These are phyloP conservation scores for Melanitta fusca DNA, from an alignment of 2,797 vertebrate genomes.

Conservation along the genomic window DNA sequence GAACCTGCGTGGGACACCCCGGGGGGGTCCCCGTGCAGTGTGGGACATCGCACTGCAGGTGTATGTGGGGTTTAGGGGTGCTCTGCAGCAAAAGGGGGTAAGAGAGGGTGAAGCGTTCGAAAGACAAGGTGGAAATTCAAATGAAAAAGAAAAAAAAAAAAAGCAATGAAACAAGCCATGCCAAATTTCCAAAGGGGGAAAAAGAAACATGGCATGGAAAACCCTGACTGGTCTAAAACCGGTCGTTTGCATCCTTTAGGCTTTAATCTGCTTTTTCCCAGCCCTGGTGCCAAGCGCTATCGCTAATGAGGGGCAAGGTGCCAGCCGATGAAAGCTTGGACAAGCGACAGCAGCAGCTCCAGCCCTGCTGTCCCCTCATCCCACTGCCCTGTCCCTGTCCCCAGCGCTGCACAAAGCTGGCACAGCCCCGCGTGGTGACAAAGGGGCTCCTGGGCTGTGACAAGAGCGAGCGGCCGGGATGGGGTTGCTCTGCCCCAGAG, in stretches of 20 bases:
- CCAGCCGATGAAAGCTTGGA: rapidly evolving
- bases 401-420: not conserved
- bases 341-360: not conserved
- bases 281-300: not conserved
- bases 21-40: too few relatives aligned
- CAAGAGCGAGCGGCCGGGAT: rapidly evolving
- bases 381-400: not conserved
- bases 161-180: not conserved
- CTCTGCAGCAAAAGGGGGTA: not conserved
- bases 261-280: not conserved
- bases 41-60: too few relatives aligned
- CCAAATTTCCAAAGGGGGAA: not conserved
- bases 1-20: too few relatives aligned
- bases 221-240: rapidly evolving
- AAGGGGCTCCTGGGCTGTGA: not conserved
- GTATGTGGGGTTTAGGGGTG: not conserved
- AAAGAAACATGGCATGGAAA: not conserved
- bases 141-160: not conserved
- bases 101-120: not conserved
- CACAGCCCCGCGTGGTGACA: not conserved
- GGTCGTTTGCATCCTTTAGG: not conserved
- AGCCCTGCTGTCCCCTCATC: not conserved
- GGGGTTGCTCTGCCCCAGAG: not conserved
- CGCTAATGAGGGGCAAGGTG: rapidly evolving
- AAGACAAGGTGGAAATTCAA: not conserved